phyloP scores from a whole-genome alignment of 2,888 invertebrate species.

The Scaptomyza caliginosa region DNA sequence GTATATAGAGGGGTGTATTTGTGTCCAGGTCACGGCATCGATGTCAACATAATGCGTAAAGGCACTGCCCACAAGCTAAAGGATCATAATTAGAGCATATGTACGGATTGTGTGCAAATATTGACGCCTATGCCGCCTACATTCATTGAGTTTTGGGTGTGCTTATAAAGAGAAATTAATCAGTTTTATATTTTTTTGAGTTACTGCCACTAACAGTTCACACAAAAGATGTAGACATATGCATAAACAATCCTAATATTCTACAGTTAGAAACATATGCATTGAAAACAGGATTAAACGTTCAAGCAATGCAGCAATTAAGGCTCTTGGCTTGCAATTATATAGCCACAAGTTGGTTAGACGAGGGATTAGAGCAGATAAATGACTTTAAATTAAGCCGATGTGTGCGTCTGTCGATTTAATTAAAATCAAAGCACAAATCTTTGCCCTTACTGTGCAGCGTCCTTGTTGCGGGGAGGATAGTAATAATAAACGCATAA shows the following conservation, averaged over 20 bases:
- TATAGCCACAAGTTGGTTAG: constrained; percentile 9
- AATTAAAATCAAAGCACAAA: constrained; percentile 80
- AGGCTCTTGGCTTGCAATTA: constrained; percentile 17
- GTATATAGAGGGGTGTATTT: constrained; percentile 13
- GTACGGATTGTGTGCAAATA: constrained; percentile 78
- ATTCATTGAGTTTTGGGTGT: constrained; percentile 16
- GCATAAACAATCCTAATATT: constrained; percentile 4
- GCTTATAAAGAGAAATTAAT: constrained; percentile 69
- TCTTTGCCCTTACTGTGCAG: constrained; percentile 48
- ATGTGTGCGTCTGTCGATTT: constrained; percentile 76
- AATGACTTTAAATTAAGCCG: constrained; percentile 76
- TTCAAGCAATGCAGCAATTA: neutral
- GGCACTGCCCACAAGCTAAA: constrained; percentile 65
- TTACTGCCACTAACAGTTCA: constrained; percentile 58
- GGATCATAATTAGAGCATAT: constrained; percentile 82
- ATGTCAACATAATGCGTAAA: constrained; percentile 64
- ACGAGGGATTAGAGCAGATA: constrained; percentile 56
- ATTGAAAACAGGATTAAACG: neutral
- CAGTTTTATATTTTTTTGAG: constrained; percentile 76
- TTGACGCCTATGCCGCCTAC: constrained; percentile 45
- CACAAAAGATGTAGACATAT: constrained; percentile 23
- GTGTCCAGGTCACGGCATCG: constrained; percentile 49
- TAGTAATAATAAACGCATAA: constrained; percentile 78
- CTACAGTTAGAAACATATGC: constrained; percentile 26
- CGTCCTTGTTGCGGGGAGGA: constrained; percentile 27